Evolutionary conservation across 2,888 invertebrate genomes (phyloP), one percentile per base, ranked within the genome.

Genomic region (Drosophila fulvimacula): DNA sequence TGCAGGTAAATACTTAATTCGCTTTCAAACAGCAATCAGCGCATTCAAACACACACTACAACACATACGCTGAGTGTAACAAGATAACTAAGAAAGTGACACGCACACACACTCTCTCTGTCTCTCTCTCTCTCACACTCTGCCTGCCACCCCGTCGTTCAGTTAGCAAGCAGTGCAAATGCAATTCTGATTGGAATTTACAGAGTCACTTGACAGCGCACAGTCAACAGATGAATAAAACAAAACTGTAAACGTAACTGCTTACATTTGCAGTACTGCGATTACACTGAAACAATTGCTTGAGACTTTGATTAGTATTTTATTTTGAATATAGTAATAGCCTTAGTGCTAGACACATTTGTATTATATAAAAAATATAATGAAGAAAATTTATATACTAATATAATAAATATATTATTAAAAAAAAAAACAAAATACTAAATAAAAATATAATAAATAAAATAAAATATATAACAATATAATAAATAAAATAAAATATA

Each of bases 1-100:
- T 44, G 44, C 34, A 34, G 44, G 32, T 56, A 32, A 42, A 56
- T 44, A 56, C 34, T 44, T 56, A 56, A 56, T 44, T 32, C 10
- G 19, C 19, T 32, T 19, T 32, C 55, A 41, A 55, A 41, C 19
- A 3, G 56, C 42, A 44, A 44, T 56, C 44, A 44, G 7, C 21
- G 7, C 34, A 56, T 13, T 44, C 42, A 39, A 24, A 19, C 34
- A 34, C 24, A 24, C 6, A 11, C 17, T 7, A 32, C 17, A 11
- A 9, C 42, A 24, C n/a, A 21, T 10, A 34, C 1, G 34, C 34
- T 11, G 27, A 17, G 46, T 46, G 46, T 46, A 46, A 46, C 27
- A n/a, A 27, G 46, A 46, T 46, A 30, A 46, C n/a, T 27, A n/a
- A 10, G 11, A 6, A 17, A 19, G 11, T 48, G 30, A 30, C 48